Percentiles rank a stretch among this genome's conserved stretches.
Evolutionary conservation across 2,888 invertebrate species (phyloP).

Genomic region (Protodeltote pygarga): DNA sequence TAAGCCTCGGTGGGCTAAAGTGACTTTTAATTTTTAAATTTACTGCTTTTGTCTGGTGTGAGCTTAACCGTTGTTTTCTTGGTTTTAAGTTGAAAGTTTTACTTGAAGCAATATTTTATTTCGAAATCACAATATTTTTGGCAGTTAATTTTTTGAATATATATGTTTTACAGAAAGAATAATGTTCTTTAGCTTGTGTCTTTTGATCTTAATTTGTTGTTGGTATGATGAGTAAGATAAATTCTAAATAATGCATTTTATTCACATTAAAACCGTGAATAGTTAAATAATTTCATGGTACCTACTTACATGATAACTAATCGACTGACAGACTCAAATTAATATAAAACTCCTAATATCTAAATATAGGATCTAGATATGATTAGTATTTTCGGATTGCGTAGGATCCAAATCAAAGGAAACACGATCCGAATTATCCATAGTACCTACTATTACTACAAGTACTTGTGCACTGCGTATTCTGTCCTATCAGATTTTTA

Average conservation of each 20-base stretch:
- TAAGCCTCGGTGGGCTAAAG: slow-evolving; percentile 64
- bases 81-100: slow-evolving; percentile 53
- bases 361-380: too few relatives aligned
- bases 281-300: too few relatives aligned
- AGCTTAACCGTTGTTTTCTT: slow-evolving; percentile 51
- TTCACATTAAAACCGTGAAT: too few relatives aligned
- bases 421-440: too few relatives aligned
- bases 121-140: slow-evolving; percentile 50
- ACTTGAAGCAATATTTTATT: slow-evolving; percentile 42
- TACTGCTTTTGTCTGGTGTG: slow-evolving; percentile 73
- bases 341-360: too few relatives aligned
- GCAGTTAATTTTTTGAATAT: slow-evolving; percentile 24
- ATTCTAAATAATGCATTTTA: background rate
- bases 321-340: too few relatives aligned
- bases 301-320: too few relatives aligned
- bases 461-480: too few relatives aligned
- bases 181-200: slow-evolving; percentile 14
- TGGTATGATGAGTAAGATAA: background rate
- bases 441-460: too few relatives aligned
- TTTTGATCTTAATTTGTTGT: slow-evolving; percentile 7
- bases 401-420: too few relatives aligned
- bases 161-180: slow-evolving; percentile 19
- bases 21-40: slow-evolving; percentile 73
- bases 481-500: background rate
- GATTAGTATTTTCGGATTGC: too few relatives aligned